These are phyloP conservation scores for Oryzias celebensis DNA, from an alignment of 2,113 vertebrate species.

Conservation along the genomic window DNA sequence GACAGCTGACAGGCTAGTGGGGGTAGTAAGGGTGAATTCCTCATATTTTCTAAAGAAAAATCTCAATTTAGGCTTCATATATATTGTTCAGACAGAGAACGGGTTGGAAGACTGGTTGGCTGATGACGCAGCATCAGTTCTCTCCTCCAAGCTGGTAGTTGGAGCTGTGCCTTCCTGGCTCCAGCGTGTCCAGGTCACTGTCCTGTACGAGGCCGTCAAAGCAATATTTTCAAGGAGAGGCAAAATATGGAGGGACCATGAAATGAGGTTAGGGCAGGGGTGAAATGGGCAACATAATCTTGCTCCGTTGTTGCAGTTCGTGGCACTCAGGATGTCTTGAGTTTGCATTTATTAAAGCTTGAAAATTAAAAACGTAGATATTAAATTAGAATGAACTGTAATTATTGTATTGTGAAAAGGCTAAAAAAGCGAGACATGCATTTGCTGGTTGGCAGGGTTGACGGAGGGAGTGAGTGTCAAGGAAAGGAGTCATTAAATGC, in stretches of 20 bases:
- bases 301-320: constrained; percentile 32
- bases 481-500: constrained; percentile 32
- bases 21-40: not conserved
- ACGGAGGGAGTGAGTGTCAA: constrained; percentile 7
- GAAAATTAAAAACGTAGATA: too few species aligned
- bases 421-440: not conserved
- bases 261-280: constrained; percentile 42
- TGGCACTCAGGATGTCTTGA: too few species aligned
- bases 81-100: constrained; percentile 11
- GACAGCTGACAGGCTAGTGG: not conserved
- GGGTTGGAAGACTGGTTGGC: not conserved
- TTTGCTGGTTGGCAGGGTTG: constrained; percentile 2
- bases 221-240: constrained; percentile 30
- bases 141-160: not conserved
- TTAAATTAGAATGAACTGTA: too few species aligned
- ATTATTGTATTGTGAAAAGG: too few species aligned
- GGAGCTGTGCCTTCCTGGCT: constrained; percentile 10
- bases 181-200: constrained; percentile 4
- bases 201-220: constrained; percentile 10
- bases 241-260: constrained; percentile 3
- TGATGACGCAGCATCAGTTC: constrained; percentile 42
- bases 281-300: constrained; percentile 35
- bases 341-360: too few species aligned
- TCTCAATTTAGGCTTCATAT: constrained; percentile 20
- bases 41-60: constrained; percentile 15